Base-by-base conservation (phyloP, 2,113 vertebrate genomes). In the Catagonus wagneri region DNA sequence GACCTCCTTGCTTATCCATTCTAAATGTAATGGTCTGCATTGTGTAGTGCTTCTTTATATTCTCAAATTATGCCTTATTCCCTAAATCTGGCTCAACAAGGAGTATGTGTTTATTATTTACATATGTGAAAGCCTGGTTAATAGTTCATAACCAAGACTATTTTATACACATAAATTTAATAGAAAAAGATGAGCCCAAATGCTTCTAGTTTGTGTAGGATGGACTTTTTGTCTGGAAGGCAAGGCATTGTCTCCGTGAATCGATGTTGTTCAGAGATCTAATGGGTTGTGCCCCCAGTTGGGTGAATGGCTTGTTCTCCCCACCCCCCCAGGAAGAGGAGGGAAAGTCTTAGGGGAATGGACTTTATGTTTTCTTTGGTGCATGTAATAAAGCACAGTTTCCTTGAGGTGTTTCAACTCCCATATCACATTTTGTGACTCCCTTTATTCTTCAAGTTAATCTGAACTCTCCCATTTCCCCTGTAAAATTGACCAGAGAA, bases 31-130 rank as follows among this genome's bases (percentile, higher is more conserved):
- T 44, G 44, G 44, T 44, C 81, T 32, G 23, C 54, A 89, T 52
- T 39, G 15, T 85, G n/a, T 74, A 74, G 20, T 32, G 50, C 12
- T 89, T 90, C 32, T 44, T n/a, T 32, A 29, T 94, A 54, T 60
- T 95, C 68, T 95, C 56, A 54, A 15, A 39, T 92, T 56, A 39
- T 84, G 15, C 50, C 29, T 89, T 89, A 14, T 80, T 25, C 23
- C 16, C 89, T 88, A 76, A 78, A 50, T 95, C n/a, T 71, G 93
- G 36, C 91, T 60, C 79, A 85, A 34, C 34, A 72, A 83, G 2
- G 60, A 66, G 14, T 50, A 29, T 71, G 44, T 69, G 29, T 50
- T 75, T 94, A 71, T 87, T 54, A 34, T 44, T 32, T 88, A 72
- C 7, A 14, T 36, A 25, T 83, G n/a, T 60, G 58, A 93, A 90